Percentiles rank a stretch among this genome's conserved stretches.
These are phyloP conservation scores for Steinernema hermaphroditum DNA, from an alignment of 2,888 invertebrate genomes.

Conservation along the genomic window DNA sequence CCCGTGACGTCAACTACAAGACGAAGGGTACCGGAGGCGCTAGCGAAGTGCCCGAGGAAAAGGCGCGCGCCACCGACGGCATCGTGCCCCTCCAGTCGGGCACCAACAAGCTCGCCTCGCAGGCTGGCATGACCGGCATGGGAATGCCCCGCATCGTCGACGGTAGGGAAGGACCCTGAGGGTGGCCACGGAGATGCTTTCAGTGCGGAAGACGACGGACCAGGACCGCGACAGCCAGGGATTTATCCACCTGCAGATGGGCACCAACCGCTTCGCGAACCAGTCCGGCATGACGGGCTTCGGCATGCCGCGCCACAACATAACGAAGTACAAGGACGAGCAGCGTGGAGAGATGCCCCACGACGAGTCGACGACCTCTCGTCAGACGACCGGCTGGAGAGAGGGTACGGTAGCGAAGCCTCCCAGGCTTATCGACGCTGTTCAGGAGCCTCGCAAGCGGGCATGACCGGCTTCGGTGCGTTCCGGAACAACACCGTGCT, in stretches of 20 bases:
- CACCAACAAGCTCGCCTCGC: slow-evolving; percentile 70
- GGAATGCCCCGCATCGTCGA: slow-evolving; percentile 71
- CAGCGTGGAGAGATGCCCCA: slow-evolving; percentile 66
- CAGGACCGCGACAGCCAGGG: slow-evolving; percentile 66
- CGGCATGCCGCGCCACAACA: slow-evolving; percentile 65
- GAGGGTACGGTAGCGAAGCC: slow-evolving; percentile 51
- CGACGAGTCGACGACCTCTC: slow-evolving; percentile 63
- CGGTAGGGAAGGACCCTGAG: too few relatives aligned
- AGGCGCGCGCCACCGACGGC: slow-evolving; percentile 65
- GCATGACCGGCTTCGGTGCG: slow-evolving; percentile 67
- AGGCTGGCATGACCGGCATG: slow-evolving; percentile 71
- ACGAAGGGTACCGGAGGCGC: slow-evolving; percentile 66
- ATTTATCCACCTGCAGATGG: slow-evolving; percentile 66
- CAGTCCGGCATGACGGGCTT: slow-evolving; percentile 66
- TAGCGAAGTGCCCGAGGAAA: slow-evolving; percentile 65
- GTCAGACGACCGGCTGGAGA: slow-evolving; percentile 66
- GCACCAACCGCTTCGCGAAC: slow-evolving; percentile 66
- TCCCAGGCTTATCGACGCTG: not conserved
- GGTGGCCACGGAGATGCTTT: too few relatives aligned
- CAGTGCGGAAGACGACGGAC: slow-evolving; percentile 61
- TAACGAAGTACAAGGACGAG: slow-evolving; percentile 66
- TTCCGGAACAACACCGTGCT: slow-evolving; percentile 65
- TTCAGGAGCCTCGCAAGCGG: slow-evolving; percentile 62
- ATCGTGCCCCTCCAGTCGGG: slow-evolving; percentile 72
- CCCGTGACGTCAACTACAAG: slow-evolving; percentile 66